Evolutionary conservation across 1,140 invertebrate genomes (phyloP).

Genomic region (Drosophila quadrilineata): DNA sequence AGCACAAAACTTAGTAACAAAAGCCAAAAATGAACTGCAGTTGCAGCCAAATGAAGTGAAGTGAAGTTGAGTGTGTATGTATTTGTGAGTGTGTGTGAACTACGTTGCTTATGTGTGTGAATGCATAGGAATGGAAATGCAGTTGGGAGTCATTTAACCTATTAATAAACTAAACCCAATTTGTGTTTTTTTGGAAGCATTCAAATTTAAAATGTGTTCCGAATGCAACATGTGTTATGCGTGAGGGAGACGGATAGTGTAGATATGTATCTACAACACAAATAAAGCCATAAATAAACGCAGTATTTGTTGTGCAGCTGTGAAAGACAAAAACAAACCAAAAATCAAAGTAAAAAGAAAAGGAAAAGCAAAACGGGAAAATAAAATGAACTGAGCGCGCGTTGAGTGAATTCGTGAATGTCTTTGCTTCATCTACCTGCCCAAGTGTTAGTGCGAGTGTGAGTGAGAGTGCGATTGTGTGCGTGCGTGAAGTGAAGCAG

Average conservation of each 20-base stretch:
- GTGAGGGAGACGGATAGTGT: too few relatives aligned
- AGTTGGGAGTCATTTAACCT: slow-evolving; percentile 26
- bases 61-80: neutral
- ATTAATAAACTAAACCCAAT: slow-evolving; percentile 25
- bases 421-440: slow-evolving; percentile 59
- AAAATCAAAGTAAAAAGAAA: slow-evolving; percentile 15
- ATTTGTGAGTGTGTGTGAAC: too few relatives aligned
- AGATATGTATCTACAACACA: slow-evolving; percentile 53
- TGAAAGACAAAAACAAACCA: slow-evolving; percentile 44
- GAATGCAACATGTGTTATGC: slow-evolving; percentile 39
- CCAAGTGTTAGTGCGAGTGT: neutral
- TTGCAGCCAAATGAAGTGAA: too few relatives aligned
- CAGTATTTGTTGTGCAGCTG: slow-evolving; percentile 50
- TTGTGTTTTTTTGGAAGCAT: slow-evolving; percentile 24
- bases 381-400: slow-evolving; percentile 32
- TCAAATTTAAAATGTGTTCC: slow-evolving; percentile 10
- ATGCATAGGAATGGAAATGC: too few relatives aligned
- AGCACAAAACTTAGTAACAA: too few relatives aligned
- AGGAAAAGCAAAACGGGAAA: neutral
- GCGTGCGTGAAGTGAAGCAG: slow-evolving; percentile 47
- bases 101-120: too few relatives aligned
- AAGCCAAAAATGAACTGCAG: slow-evolving; percentile 14
- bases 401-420: slow-evolving; percentile 66
- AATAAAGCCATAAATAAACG: slow-evolving; percentile 62
- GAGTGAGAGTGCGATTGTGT: slow-evolving; percentile 16